Percentiles rank a stretch among this genome's conserved stretches.
Conservation (phyloP, 2,888 invertebrate genomes). For the Thalpophila matura region DNA sequence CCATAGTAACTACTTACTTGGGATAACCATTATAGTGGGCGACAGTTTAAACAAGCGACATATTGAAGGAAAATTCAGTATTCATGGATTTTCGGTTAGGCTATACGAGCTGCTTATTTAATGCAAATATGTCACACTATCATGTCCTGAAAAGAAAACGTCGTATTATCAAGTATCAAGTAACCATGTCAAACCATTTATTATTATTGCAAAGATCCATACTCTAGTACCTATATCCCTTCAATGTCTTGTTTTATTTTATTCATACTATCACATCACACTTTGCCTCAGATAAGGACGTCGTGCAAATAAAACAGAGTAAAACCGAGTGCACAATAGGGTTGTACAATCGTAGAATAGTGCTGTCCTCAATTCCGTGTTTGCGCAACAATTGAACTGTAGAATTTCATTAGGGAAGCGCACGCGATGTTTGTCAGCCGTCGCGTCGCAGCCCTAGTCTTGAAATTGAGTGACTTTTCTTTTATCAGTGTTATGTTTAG, state of each 20-base stretch:
- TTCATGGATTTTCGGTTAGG: no score
- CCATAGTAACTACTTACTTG: no score
- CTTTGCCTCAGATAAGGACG: conserved; percentile 16
- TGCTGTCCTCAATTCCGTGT: conserved; percentile 43
- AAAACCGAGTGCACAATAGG: conserved; percentile 23
- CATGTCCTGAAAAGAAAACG: no score
- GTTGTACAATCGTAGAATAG: conserved; percentile 35
- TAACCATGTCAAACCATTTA: no score
- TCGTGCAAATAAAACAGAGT: conserved; percentile 12
- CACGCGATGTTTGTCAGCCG: conserved; percentile 39
- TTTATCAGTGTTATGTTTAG: conserved; percentile 22
- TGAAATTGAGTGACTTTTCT: conserved; percentile 20
- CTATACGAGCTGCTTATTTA: no score
- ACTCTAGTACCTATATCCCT: no score
- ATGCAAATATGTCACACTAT: no score
- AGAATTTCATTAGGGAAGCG: conserved; percentile 52
- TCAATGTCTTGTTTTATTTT: background rate
- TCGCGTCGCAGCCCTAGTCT: conserved; percentile 7
- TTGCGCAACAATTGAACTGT: conserved; percentile 55
- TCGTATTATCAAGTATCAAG: no score
- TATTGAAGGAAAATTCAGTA: no score
- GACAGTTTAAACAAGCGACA: no score
- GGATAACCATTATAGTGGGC: no score
- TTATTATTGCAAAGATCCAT: no score
- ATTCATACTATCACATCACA: background rate